Percentiles rank a stretch among this genome's conserved stretches.
Evolutionary conservation across 2,888 invertebrate species (phyloP).

Genomic region (Nycteola revayana): DNA sequence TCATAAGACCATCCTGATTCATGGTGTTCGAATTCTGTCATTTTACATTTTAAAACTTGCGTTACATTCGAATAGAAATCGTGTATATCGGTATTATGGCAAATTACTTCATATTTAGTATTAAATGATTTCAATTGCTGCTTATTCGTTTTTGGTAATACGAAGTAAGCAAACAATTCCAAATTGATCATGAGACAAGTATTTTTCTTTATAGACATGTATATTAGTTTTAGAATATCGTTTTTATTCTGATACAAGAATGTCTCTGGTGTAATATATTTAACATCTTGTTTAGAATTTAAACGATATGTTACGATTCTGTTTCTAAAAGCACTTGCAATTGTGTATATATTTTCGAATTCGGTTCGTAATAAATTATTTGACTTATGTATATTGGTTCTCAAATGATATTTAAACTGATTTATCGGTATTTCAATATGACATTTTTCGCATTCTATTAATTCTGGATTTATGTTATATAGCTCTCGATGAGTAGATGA

Average conservation of each 20-base stretch:
- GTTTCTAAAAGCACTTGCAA: constrained; percentile 19
- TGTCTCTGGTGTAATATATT: not conserved
- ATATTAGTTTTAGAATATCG: constrained; percentile 6
- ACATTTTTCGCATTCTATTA: constrained; percentile 4
- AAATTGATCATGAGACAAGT: not conserved
- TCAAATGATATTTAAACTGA: constrained; percentile 10
- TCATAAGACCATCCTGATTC: no score
- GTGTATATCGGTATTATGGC: not conserved
- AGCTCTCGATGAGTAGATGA: not conserved
- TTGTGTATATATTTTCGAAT: constrained; percentile 13
- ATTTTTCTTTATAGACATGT: constrained; percentile 1
- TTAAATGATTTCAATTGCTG: not conserved
- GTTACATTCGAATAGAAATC: not conserved
- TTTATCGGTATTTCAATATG: constrained; percentile 7
- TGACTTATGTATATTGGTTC: constrained; percentile 17
- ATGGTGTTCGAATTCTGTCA: not conserved
- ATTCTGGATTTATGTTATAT: no score
- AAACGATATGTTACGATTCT: constrained; percentile 17
- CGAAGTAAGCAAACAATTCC: not conserved
- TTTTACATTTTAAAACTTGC: not conserved
- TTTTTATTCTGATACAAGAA: not conserved
- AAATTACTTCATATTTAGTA: not conserved
- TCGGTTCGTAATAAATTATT: constrained; percentile 14
- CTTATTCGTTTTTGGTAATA: not conserved
- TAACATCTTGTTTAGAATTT: constrained; percentile 3